Percentiles rank a stretch among this genome's conserved stretches.
Evolutionary conservation across 2,113 vertebrate genomes (phyloP).

Genomic region (Caranx ignobilis): DNA sequence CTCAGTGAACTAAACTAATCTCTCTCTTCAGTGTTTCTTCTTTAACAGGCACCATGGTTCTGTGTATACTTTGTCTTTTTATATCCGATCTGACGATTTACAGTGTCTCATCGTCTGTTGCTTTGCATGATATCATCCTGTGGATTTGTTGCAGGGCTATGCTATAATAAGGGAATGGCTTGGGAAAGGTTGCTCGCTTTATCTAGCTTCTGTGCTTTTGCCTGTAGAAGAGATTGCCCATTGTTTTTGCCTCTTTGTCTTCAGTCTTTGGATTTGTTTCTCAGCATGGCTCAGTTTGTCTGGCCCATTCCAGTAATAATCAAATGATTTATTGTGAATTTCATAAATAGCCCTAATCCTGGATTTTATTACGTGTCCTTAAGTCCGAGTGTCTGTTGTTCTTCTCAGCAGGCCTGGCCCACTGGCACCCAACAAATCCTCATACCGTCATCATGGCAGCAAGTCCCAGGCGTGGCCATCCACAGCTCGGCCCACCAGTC

Average conservation of each 20-base stretch:
- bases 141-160: conserved; percentile 73
- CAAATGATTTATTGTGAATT: not conserved
- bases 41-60: conserved; percentile 74
- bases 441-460: conserved; percentile 97
- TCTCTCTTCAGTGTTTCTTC: conserved; percentile 62
- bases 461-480: conserved; percentile 94
- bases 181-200: conserved; percentile 73
- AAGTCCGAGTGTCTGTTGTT: conserved; percentile 24
- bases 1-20: conserved; percentile 67
- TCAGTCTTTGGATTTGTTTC: conserved; percentile 53
- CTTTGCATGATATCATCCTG: conserved; percentile 76
- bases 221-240: conserved; percentile 56
- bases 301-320: conserved; percentile 48
- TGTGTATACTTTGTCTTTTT: conserved; percentile 54
- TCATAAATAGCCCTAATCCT: not conserved
- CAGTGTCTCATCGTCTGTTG: conserved; percentile 61
- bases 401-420: conserved; percentile 95
- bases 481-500: conserved; percentile 92
- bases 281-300: conserved; percentile 72
- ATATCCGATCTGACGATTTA: conserved; percentile 49
- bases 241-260: conserved; percentile 58
- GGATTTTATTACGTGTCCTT: not conserved
- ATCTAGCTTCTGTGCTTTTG: conserved; percentile 68
- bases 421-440: conserved; percentile 97
- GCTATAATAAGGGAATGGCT: conserved; percentile 76